A percentile compares a stretch with the other conserved stretches of the same genome.
phyloP scores from a whole-genome alignment of 2,888 invertebrate genomes.

The Spodoptera exigua region DNA sequence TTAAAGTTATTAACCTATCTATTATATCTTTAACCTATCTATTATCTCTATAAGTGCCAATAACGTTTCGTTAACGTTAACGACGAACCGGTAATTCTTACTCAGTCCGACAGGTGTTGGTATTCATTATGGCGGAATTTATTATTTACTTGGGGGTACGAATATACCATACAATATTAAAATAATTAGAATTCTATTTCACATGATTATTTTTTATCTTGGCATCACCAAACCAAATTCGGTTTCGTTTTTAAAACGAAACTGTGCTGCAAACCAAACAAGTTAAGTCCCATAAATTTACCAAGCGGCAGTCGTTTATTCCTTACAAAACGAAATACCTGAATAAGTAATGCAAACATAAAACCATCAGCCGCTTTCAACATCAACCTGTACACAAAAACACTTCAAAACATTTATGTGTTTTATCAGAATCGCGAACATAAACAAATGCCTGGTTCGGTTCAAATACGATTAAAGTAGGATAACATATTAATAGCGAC shows the following conservation, averaged over 20 bases:
- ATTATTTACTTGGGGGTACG: too few relatives aligned
- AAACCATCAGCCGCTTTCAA: slow-evolving; percentile 7
- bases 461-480: slow-evolving; percentile 32
- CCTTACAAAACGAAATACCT: slow-evolving; percentile 9
- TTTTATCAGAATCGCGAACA: slow-evolving; percentile 17
- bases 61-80: slow-evolving; percentile 12
- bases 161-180: too few relatives aligned
- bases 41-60: slow-evolving; percentile 1
- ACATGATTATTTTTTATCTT: too few relatives aligned
- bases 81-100: slow-evolving; percentile 43
- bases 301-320: not conserved
- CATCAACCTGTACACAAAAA: slow-evolving; percentile 4
- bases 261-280: not conserved
- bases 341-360: slow-evolving; percentile 10
- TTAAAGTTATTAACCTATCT: too few relatives aligned
- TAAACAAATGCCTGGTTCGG: slow-evolving; percentile 16
- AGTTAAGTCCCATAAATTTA: slow-evolving; percentile 3
- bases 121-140: slow-evolving; percentile 32
- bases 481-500: slow-evolving; percentile 38
- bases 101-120: slow-evolving; percentile 38
- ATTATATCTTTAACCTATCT: slow-evolving; percentile 1
- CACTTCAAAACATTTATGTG: not conserved
- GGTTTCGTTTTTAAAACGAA: not conserved
- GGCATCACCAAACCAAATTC: too few relatives aligned
- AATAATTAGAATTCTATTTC: too few relatives aligned